Evolutionary conservation across 1,140 invertebrate genomes (phyloP), one percentile per base, ranked within the genome.

Genomic region (Trachelipus rathkii): DNA sequence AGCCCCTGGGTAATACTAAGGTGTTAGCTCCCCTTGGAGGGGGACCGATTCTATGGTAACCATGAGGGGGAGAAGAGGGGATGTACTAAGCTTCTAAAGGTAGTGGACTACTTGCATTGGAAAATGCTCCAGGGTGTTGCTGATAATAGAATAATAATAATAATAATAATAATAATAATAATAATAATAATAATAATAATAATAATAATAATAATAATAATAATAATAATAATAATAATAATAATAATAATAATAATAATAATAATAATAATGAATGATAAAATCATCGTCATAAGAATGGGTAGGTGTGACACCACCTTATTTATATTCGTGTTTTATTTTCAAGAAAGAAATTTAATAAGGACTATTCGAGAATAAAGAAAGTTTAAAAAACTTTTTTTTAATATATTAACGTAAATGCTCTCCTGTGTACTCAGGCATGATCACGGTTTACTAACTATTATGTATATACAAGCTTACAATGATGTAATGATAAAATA

Each of bases 1-100:
- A 0, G 90, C 82, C 21, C 75, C 79, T 11, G 81, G 81, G 81
- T 81, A 44, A 71, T 77, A 67, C 79, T 79, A 68, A 78, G 76
- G 80, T 76, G 78, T 24, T 71, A 45, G 72, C 19, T 46, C 44
- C 15, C 24, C 67, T 53, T n/a, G 81, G 75, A 74, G 81, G 74
- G 71, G 78, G 67, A 24, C 71, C 44, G 72, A 71, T 44, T 77
- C 78, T 71, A 72, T 72, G n/a, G 80, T 87, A 80, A 82, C 82
- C 77, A 79, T 82, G 68, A 78, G 71, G 67, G 79, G 82, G 69
- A 80, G 82, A 44, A 83, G 81, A 33, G 79, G 81, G 44, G 81
- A 80, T 74, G 82, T 80, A n/a, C 78, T 78, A 66, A 82, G 78
- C 70, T 83, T n/a, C 82, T 46, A 76, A 71, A 66, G 78, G 80